Conservation (phyloP, 2,888 invertebrate species). For the Sabatieria punctata region DNA sequence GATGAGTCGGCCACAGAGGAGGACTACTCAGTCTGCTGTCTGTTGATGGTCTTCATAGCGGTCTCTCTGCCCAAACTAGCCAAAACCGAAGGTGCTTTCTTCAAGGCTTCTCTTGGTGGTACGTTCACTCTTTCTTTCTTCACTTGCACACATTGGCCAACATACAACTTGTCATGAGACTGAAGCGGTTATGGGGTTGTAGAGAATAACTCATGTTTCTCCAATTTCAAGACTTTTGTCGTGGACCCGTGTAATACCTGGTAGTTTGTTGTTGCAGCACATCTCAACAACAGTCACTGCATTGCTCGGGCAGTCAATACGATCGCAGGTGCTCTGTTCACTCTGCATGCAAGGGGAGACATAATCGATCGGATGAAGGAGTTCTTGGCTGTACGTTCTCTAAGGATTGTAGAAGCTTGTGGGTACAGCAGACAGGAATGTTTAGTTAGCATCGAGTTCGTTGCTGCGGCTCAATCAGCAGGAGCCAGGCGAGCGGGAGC, state of each 20-base stretch:
- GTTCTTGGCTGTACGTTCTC: conserved; percentile 46
- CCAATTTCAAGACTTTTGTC: too few species aligned
- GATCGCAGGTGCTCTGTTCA: conserved; percentile 87
- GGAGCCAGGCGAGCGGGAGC: conserved; percentile 85
- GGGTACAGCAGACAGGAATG: too few species aligned
- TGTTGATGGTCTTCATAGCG: conserved; percentile 95
- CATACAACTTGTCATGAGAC: too few species aligned
- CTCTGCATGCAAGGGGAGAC: conserved; percentile 84
- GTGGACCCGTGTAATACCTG: too few species aligned
- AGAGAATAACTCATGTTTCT: too few species aligned
- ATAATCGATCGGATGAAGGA: conserved; percentile 96
- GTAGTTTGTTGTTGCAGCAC: conserved; percentile 53
- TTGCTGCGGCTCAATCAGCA: conserved; percentile 79
- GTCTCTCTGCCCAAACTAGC: conserved; percentile 90
- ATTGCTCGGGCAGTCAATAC: conserved; percentile 89
- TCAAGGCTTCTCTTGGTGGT: conserved; percentile 36
- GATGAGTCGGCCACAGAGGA: background rate
- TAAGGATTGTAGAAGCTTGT: background rate
- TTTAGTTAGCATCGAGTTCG: conserved; percentile 74
- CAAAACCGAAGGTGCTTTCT: conserved; percentile 61
- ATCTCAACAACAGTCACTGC: conserved; percentile 97
- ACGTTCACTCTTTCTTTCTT: too few species aligned
- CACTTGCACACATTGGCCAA: too few species aligned
- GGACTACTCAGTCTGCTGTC: conserved; percentile 55
- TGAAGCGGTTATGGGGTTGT: too few species aligned